Evolutionary conservation across 2,888 invertebrate genomes (phyloP).

Genomic region (Microplitis manilae): DNA sequence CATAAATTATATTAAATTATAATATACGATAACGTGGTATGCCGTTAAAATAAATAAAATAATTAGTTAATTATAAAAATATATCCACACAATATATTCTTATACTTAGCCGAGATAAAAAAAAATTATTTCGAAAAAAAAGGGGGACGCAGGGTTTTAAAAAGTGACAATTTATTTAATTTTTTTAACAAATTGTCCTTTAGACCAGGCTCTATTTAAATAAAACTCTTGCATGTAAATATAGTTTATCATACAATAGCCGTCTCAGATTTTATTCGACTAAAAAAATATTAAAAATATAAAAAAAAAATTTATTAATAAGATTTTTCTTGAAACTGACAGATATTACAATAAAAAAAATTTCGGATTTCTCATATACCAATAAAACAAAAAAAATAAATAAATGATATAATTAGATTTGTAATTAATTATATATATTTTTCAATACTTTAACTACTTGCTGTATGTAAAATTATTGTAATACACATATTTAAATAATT

Average conservation of each 20-base stretch:
- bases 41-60: slow-evolving; percentile 52
- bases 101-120: slow-evolving; percentile 59
- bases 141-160: slow-evolving; percentile 40
- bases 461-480: slow-evolving; percentile 67
- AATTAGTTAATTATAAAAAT: slow-evolving; percentile 63
- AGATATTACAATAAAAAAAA: slow-evolving; percentile 21
- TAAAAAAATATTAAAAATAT: slow-evolving; percentile 19
- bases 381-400: slow-evolving; percentile 44
- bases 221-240: slow-evolving; percentile 53
- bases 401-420: slow-evolving; percentile 68
- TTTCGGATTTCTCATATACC: slow-evolving; percentile 37
- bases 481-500: slow-evolving; percentile 53
- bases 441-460: slow-evolving; percentile 71
- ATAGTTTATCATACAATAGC: slow-evolving; percentile 48
- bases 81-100: slow-evolving; percentile 66
- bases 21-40: slow-evolving; percentile 54
- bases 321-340: slow-evolving; percentile 22
- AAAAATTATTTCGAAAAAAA: slow-evolving; percentile 19
- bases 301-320: slow-evolving; percentile 12
- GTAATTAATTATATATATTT: slow-evolving; percentile 71
- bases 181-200: slow-evolving; percentile 32
- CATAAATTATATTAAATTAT: slow-evolving; percentile 30
- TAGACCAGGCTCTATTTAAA: slow-evolving; percentile 44
- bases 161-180: slow-evolving; percentile 36
- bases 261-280: slow-evolving; percentile 39